phyloP scores from a whole-genome alignment of 2,113 vertebrate genomes.

The Aphyosemion australe region DNA sequence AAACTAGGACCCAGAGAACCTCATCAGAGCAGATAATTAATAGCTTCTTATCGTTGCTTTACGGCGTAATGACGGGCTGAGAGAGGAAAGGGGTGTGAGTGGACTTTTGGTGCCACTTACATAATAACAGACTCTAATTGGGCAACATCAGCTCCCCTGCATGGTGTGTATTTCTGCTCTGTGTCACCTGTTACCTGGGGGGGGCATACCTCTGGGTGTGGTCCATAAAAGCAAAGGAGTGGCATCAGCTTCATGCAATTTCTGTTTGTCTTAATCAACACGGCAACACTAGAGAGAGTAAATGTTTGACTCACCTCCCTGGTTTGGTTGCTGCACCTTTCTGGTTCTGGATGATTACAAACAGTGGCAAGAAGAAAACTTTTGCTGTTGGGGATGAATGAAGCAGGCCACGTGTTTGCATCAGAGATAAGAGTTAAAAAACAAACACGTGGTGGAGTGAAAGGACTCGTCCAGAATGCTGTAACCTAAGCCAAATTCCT shows the following conservation, averaged over 20 bases:
- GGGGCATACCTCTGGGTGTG: background rate
- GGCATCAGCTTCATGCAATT: conserved; percentile 11
- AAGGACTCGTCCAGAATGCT: too few species aligned
- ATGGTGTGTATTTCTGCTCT: conserved; percentile 12
- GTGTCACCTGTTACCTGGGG: background rate
- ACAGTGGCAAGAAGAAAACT: too few species aligned
- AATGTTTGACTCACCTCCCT: background rate
- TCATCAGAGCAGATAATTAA: background rate
- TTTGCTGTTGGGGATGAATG: too few species aligned
- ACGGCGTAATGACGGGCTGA: conserved; percentile 1
- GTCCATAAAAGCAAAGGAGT: conserved; percentile 24
- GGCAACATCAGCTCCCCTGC: background rate
- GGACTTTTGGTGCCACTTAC: background rate
- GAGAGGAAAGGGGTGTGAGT: background rate
- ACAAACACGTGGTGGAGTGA: too few species aligned
- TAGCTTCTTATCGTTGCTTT: conserved; percentile 3
- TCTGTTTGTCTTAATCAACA: background rate
- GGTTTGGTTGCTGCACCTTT: background rate
- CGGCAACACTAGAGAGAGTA: background rate
- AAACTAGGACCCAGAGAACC: background rate
- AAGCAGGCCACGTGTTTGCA: too few species aligned
- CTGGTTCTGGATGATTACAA: background rate
- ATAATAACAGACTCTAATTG: background rate
- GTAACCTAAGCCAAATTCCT: too few species aligned
- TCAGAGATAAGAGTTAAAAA: too few species aligned